Evolutionary conservation across 1,140 invertebrate species (phyloP).

Genomic region (Drosophila nikananu): DNA sequence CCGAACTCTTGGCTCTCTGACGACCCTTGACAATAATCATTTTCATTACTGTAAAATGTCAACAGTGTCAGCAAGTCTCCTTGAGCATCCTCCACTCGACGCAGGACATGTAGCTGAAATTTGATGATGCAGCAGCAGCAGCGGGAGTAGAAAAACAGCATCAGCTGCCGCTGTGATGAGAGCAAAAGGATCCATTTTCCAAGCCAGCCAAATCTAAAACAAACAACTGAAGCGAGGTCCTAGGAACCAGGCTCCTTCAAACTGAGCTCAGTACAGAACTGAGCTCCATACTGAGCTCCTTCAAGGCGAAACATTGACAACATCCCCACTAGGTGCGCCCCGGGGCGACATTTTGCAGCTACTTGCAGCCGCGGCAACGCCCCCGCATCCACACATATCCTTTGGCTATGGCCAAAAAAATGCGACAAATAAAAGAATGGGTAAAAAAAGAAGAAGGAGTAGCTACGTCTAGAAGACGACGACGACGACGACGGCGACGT

Average conservation of each 20-base stretch:
- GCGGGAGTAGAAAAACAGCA: constrained; percentile 38
- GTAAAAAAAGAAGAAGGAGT: constrained; percentile 9
- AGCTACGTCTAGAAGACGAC: constrained; percentile 61
- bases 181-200: constrained; percentile 25
- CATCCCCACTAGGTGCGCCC: constrained; percentile 42
- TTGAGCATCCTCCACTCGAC: constrained; percentile 34
- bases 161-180: constrained; percentile 21
- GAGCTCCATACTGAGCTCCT: constrained; percentile 43
- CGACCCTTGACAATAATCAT: constrained; percentile 78
- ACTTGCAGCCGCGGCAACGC: constrained; percentile 50
- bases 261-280: constrained; percentile 7
- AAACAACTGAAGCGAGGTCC: constrained; percentile 45
- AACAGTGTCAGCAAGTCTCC: constrained; percentile 64
- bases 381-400: constrained; percentile 31
- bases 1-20: constrained; percentile 30
- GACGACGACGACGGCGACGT: constrained; percentile 28
- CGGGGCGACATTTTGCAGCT: constrained; percentile 70
- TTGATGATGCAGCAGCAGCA: constrained; percentile 65
- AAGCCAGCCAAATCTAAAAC: constrained; percentile 63
- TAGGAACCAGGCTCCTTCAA: constrained; percentile 1
- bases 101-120: constrained; percentile 71
- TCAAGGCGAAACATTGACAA: constrained; percentile 62
- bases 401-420: constrained; percentile 48
- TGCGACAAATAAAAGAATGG: neutral
- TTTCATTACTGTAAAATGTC: constrained; percentile 75